Evolutionary conservation across 2,797 vertebrate species (phyloP).

Genomic region (Pempheris klunzingeri): DNA sequence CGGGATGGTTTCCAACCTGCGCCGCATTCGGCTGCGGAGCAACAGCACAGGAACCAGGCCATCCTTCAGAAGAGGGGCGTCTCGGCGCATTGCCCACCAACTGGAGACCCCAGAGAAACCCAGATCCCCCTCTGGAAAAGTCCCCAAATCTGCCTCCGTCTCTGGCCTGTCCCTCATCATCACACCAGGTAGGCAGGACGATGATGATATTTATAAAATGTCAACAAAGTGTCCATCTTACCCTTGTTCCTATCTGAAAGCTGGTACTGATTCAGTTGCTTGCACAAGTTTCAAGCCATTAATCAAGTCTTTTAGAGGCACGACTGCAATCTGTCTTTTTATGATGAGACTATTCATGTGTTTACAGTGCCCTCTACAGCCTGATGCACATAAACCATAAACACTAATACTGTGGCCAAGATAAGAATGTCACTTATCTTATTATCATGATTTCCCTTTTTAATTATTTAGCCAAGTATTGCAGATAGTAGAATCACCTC

Average conservation of each 20-base stretch:
- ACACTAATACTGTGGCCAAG: conserved; percentile 3
- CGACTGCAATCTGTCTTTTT: neutral
- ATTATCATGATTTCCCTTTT: neutral
- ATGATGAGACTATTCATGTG: conserved; percentile 29
- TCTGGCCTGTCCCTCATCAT: conserved; percentile 93
- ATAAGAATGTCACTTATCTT: neutral
- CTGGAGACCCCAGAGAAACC: conserved; percentile 86
- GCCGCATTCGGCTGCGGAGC: conserved; percentile 91
- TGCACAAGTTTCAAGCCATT: neutral
- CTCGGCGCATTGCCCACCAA: conserved; percentile 83
- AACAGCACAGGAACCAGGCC: conserved; percentile 93
- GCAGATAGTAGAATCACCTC: neutral
- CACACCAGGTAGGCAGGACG: conserved; percentile 85
- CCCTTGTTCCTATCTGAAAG: neutral
- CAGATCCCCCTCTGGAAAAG: conserved; percentile 76
- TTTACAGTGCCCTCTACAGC: conserved; percentile 72
- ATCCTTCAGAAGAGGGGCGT: conserved; percentile 83
- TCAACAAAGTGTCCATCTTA: neutral
- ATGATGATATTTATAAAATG: neutral
- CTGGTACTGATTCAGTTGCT: neutral
- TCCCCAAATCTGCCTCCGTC: conserved; percentile 94
- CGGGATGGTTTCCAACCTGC: conserved; percentile 84
- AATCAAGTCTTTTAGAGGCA: neutral
- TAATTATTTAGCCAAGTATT: neutral
- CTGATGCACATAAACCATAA: neutral